Conservation (phyloP, 2,797 vertebrate species). For the Sarcoramphus papa region DNA sequence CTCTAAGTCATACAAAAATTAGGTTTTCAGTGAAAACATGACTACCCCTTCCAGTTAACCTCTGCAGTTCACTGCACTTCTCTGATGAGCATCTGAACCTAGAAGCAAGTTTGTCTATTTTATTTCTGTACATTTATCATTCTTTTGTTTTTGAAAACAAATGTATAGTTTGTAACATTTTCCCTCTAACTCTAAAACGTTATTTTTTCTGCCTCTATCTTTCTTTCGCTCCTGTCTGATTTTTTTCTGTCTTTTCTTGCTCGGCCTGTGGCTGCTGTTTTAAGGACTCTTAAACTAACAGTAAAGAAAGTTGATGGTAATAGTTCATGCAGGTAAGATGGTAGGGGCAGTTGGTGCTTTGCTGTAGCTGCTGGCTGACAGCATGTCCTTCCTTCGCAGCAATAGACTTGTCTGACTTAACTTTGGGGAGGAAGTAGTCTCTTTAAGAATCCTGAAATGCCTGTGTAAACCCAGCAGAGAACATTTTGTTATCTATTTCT, state of each 20-base stretch:
- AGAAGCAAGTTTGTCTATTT: background rate
- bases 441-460: conserved; percentile 13
- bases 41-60: background rate
- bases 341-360: conserved; percentile 67
- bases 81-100: background rate
- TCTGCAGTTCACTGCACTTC: background rate
- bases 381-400: conserved; percentile 18
- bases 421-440: background rate
- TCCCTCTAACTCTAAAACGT: conserved; percentile 44
- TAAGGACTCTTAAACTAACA: conserved; percentile 88
- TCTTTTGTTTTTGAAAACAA: conserved; percentile 22
- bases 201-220: conserved; percentile 57
- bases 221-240: conserved; percentile 65
- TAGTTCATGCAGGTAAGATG: conserved; percentile 87
- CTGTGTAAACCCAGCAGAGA: conserved; percentile 15
- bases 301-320: conserved; percentile 90
- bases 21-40: background rate
- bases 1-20: background rate
- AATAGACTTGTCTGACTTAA: conserved; percentile 34
- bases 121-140: conserved; percentile 3
- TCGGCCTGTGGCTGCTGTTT: conserved; percentile 72
- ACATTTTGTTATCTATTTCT: background rate
- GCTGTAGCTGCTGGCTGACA: conserved; percentile 59
- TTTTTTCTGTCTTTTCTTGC: conserved; percentile 82
- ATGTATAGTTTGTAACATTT: conserved; percentile 18